Evolutionary conservation across 2,888 invertebrate species (phyloP).

Genomic region (Girardia tigrina): DNA sequence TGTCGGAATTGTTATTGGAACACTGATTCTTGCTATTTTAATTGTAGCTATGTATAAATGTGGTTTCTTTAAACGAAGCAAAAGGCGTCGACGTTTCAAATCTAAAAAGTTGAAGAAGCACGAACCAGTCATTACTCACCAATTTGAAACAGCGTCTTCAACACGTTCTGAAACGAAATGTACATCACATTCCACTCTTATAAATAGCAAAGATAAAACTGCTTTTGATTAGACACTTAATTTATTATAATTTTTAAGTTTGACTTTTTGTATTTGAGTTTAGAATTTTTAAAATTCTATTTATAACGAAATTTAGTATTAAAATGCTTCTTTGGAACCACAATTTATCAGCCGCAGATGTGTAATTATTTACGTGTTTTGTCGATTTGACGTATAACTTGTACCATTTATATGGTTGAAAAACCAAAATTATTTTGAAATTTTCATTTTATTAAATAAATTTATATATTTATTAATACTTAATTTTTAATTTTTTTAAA

Average conservation of each 20-base stretch:
- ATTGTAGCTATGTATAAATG: slow-evolving; percentile 28
- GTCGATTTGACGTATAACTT: no score
- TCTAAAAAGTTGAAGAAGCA: not conserved
- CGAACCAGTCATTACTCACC: not conserved
- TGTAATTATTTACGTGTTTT: no score
- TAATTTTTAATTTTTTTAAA: no score
- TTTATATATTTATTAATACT: no score
- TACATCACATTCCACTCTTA: not conserved
- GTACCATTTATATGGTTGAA: no score
- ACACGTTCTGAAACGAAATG: not conserved
- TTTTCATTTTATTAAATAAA: no score
- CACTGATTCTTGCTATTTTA: not conserved
- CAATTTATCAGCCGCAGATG: no score
- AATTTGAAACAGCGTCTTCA: not conserved
- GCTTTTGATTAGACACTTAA: not conserved
- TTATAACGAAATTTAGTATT: no score
- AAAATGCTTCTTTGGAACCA: no score
- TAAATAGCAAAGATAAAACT: not conserved
- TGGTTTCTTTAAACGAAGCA: slow-evolving; percentile 26
- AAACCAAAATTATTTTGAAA: no score
- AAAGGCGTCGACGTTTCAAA: slow-evolving; percentile 1
- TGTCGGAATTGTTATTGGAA: slow-evolving; percentile 21
- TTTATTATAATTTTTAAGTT: not conserved
- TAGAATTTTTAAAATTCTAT: no score
- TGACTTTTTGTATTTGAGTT: not conserved